Evolutionary conservation across 2,888 invertebrate genomes (phyloP).

Genomic region (Acronicta psi): DNA sequence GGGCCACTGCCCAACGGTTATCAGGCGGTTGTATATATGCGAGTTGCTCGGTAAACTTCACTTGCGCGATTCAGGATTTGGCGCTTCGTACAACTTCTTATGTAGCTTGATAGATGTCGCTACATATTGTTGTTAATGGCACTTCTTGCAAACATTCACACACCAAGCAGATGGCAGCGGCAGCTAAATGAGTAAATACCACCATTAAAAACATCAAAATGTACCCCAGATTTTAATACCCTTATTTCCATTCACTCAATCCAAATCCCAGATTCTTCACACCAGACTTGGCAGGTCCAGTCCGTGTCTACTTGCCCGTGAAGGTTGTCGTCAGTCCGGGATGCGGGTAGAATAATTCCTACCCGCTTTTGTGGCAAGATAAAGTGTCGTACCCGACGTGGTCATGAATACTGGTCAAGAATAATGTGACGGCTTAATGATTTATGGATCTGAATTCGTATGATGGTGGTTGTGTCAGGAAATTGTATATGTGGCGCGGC

Average conservation of each 20-base stretch:
- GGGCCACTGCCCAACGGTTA: no score
- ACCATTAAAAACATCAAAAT: background rate
- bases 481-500: constrained; percentile 31
- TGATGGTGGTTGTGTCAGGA: constrained; percentile 31
- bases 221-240: constrained; percentile 2
- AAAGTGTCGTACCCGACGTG: constrained; percentile 57
- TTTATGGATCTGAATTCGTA: constrained; percentile 50
- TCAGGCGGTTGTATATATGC: no score
- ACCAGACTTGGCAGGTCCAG: constrained; percentile 40
- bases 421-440: constrained; percentile 57
- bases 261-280: constrained; percentile 39
- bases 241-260: constrained; percentile 7
- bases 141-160: no score
- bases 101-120: no score
- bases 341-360: constrained; percentile 74
- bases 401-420: constrained; percentile 57
- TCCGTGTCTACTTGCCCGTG: constrained; percentile 63
- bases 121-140: no score
- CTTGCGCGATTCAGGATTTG: no score
- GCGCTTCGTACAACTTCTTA: no score
- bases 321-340: constrained; percentile 65
- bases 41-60: no score
- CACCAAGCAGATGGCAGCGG: no score
- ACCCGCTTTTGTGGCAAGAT: constrained; percentile 62
- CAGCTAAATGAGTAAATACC: no score